Evolutionary conservation across 2,888 invertebrate genomes (phyloP), one percentile per base, ranked within the genome.

Genomic region (Villa cingulata): DNA sequence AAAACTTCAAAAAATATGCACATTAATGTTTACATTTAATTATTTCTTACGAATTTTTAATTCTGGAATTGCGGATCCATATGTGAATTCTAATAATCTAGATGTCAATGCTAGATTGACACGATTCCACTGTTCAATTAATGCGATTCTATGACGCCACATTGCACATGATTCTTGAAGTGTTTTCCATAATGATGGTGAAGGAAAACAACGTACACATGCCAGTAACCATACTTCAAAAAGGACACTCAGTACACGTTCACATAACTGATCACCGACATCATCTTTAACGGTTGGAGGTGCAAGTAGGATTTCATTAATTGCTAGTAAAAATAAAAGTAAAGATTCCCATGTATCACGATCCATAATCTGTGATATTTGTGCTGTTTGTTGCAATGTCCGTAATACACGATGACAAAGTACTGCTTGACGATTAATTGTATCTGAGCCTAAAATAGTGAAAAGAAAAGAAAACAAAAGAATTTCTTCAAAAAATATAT

Each of bases 121-220:
- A 53, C 91, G 79, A 70, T 91, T 87, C 95, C 95, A 95, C 62
- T 96, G 95, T 64, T 89, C 87, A 23, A 95, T 81, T 9, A 97
- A 75, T 34, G 92, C 89, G 51, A 89, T 79, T 51, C 95, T 82
- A 72, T 97, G 96, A 14, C 96, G 77, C 95, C 96, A 96, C 60
- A 86, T 83, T 59, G 85, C 77, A 67, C 92, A 92, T 60, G 91
- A 87, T 70, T 92, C 91, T 58, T 89, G 78, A 53, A 96, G 72
- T 0, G 95, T 95, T 65, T 92, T 90, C 95, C 95, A 96, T 55
- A 95, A 72, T 2, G 92, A 87, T 7, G 96, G 96, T 4, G 92
- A 84, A 1, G 96, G 96, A 71, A 96, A 96, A 63, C 88, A 91
- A 53, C 75, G 72, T 44, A 76, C 75, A 52, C 76, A 77, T 1